Percentiles rank a stretch among this genome's conserved stretches.
Conservation (phyloP, 35 echinoderm and acorn worm genomes). For the Strongylocentrotus purpuratus region DNA sequence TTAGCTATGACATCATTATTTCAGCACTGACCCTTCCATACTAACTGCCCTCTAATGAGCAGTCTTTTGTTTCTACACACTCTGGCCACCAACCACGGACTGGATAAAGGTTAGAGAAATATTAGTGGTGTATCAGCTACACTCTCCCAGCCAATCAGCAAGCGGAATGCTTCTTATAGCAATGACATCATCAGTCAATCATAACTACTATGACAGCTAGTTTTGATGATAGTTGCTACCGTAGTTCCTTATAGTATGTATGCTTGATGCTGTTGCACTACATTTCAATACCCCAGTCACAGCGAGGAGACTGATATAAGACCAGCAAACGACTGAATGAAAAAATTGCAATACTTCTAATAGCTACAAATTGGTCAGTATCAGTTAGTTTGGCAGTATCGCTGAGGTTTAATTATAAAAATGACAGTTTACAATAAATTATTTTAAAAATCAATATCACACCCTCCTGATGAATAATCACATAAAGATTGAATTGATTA, state of each 20-base stretch:
- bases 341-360: no score
- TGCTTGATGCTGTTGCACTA: not conserved
- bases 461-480: no score
- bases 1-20: not conserved
- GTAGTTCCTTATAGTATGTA: not conserved
- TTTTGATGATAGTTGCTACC: not conserved
- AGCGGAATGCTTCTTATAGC: not conserved
- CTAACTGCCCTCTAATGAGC: not conserved
- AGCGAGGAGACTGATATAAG: no score
- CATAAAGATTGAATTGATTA: no score
- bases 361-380: no score
- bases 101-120: slow-evolving; percentile 6
- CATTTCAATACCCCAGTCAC: no score
- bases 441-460: no score
- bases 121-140: not conserved
- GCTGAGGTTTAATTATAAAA: no score
- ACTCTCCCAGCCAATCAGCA: not conserved
- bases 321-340: no score
- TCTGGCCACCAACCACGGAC: not conserved
- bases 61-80: not conserved
- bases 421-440: no score
- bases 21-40: not conserved
- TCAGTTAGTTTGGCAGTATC: no score
- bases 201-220: not conserved
- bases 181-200: not conserved